A percentile compares a stretch with the other conserved stretches of the same genome.
Evolutionary conservation across 2,113 vertebrate genomes (phyloP).

Genomic region (Heteronetta atricapilla): DNA sequence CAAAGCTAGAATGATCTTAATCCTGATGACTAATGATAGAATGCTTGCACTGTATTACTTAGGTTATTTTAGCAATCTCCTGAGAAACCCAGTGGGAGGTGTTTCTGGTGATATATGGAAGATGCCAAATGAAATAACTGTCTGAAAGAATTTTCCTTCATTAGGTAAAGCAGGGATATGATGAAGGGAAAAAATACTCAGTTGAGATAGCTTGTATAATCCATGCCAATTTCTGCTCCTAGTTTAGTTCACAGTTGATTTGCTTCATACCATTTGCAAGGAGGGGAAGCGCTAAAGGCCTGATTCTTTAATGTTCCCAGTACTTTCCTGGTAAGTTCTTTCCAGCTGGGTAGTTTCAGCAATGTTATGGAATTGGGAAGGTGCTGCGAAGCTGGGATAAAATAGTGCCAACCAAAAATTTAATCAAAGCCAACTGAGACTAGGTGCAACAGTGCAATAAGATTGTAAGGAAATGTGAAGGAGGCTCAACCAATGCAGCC

Average conservation of each 20-base stretch:
- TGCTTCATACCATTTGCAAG: background rate
- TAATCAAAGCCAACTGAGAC: background rate
- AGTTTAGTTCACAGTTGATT: constrained; percentile 32
- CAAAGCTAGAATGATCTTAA: constrained; percentile 1
- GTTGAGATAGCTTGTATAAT: background rate
- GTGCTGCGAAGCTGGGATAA: background rate
- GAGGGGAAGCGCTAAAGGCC: background rate
- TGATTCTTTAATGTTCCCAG: background rate
- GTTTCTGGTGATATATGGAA: constrained; percentile 16
- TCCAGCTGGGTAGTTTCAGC: background rate
- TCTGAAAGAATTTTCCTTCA: background rate
- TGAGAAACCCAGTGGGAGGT: constrained; percentile 23
- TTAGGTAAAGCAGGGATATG: background rate
- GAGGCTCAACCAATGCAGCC: background rate
- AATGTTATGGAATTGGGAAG: background rate
- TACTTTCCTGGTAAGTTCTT: background rate
- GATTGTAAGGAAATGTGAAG: background rate
- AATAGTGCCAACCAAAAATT: background rate
- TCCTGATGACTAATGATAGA: background rate
- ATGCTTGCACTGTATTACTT: constrained; percentile 22
- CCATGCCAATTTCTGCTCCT: constrained; percentile 34
- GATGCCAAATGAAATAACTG: constrained; percentile 25
- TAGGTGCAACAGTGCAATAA: background rate
- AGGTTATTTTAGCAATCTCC: constrained; percentile 20
- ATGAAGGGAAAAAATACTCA: background rate